Percentiles rank a stretch among this genome's conserved stretches.
Evolutionary conservation across 1,140 invertebrate species (phyloP).

Genomic region (Pteromalus puparum): DNA sequence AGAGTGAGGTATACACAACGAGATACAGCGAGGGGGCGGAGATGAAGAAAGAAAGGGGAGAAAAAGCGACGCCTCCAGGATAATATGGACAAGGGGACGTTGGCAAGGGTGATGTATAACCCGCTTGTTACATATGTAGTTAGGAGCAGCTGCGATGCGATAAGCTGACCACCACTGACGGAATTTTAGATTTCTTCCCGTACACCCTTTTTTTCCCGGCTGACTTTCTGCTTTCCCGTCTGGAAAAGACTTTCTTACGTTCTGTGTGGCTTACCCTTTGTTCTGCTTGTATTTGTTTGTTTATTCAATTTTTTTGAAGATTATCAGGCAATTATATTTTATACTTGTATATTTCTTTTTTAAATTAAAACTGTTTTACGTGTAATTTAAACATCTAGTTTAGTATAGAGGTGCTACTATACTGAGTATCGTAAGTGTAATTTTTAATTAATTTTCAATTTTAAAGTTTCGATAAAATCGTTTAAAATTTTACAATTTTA

Average conservation of each 20-base stretch:
- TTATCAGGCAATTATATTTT: too few relatives aligned
- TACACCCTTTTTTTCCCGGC: not conserved
- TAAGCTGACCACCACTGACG: constrained; percentile 16
- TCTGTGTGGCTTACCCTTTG: not conserved
- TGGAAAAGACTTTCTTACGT: not conserved
- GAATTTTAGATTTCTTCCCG: constrained; percentile 35
- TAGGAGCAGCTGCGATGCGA: constrained; percentile 32
- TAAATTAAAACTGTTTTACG: too few relatives aligned
- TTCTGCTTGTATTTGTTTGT: too few relatives aligned
- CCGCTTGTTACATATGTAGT: constrained; percentile 43
- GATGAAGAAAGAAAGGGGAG: not conserved
- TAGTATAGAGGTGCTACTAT: too few relatives aligned
- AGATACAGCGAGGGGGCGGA: not conserved
- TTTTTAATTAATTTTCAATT: too few relatives aligned
- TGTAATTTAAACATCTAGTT: too few relatives aligned
- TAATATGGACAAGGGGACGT: constrained; percentile 6
- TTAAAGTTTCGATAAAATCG: too few relatives aligned
- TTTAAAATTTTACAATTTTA: too few relatives aligned
- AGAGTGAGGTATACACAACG: not conserved
- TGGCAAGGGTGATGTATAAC: constrained; percentile 33
- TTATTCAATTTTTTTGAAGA: too few relatives aligned
- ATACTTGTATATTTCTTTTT: too few relatives aligned
- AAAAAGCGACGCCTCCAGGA: not conserved
- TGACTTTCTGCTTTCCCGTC: not conserved
- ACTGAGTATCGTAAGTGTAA: too few relatives aligned